Conservation (phyloP, 2,797 vertebrate species). For the Sebastolobus alascanus region DNA sequence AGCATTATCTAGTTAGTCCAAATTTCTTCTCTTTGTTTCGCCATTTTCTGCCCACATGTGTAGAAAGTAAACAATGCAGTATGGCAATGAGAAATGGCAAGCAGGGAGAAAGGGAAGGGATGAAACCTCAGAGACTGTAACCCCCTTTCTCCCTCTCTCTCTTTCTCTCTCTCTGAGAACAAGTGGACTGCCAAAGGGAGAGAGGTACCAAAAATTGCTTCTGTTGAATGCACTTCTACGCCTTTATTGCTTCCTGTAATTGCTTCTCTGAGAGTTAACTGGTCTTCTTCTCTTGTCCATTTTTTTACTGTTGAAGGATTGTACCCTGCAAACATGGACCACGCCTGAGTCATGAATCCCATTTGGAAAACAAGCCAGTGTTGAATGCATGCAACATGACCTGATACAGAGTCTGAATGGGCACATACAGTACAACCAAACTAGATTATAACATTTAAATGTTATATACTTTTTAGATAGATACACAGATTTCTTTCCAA, state of each 20-base stretch:
- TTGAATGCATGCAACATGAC: slow-evolving; percentile 17
- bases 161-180: slow-evolving; percentile 51
- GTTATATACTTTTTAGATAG: background rate
- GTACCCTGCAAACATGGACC: slow-evolving; percentile 57
- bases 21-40: slow-evolving; percentile 74
- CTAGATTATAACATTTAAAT: slow-evolving; percentile 5
- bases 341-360: slow-evolving; percentile 56
- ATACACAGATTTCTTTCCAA: background rate
- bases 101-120: slow-evolving; percentile 55
- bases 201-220: slow-evolving; percentile 80
- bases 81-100: slow-evolving; percentile 80
- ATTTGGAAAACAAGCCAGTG: slow-evolving; percentile 54
- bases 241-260: slow-evolving; percentile 86
- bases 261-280: slow-evolving; percentile 83
- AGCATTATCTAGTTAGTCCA: slow-evolving; percentile 67
- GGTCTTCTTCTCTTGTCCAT: slow-evolving; percentile 72
- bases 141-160: slow-evolving; percentile 32
- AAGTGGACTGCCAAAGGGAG: slow-evolving; percentile 80
- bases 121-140: slow-evolving; percentile 69
- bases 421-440: background rate
- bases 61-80: slow-evolving; percentile 77
- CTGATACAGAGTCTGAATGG: background rate
- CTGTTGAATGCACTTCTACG: slow-evolving; percentile 82
- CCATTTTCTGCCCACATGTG: slow-evolving; percentile 69
- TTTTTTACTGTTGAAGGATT: slow-evolving; percentile 64